Conservation (phyloP, 2,797 vertebrate species). For the Cirrhinus molitorella region DNA sequence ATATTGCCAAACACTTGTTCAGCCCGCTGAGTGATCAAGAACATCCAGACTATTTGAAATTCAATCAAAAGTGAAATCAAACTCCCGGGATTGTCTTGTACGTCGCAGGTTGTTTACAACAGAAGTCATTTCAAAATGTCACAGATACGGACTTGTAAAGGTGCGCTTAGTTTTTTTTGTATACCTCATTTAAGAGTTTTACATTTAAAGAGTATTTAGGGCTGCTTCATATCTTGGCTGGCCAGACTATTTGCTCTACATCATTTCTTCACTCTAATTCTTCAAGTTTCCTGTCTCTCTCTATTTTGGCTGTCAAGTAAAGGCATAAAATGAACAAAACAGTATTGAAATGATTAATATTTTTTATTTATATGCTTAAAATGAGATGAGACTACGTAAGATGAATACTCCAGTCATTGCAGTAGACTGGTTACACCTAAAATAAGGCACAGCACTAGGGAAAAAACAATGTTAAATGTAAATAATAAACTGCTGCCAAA, state of each 20-base stretch:
- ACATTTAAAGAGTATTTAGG: background rate
- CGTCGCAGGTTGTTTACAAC: background rate
- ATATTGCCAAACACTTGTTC: conserved; percentile 17
- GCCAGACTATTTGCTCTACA: background rate
- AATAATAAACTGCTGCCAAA: background rate
- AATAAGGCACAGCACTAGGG: background rate
- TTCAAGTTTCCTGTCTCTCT: background rate
- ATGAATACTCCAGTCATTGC: background rate
- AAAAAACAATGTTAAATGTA: background rate
- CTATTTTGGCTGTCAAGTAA: background rate
- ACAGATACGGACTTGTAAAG: background rate
- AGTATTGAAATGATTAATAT: background rate
- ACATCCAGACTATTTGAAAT: conserved; percentile 33
- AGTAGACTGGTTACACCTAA: background rate
- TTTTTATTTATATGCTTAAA: background rate
- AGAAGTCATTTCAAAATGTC: background rate
- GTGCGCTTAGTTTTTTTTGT: background rate
- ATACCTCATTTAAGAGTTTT: background rate
- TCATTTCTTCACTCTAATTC: background rate
- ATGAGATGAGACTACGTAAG: background rate
- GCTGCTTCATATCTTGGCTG: background rate
- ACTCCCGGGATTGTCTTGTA: background rate
- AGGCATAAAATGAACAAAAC: too few relatives aligned
- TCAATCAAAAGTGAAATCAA: conserved; percentile 35
- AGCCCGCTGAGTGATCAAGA: conserved; percentile 5